Evolutionary conservation across 92 coral and sea anemone genomes (phyloP), one percentile per base, ranked within the genome.

Genomic region (Heliopora coerulea): DNA sequence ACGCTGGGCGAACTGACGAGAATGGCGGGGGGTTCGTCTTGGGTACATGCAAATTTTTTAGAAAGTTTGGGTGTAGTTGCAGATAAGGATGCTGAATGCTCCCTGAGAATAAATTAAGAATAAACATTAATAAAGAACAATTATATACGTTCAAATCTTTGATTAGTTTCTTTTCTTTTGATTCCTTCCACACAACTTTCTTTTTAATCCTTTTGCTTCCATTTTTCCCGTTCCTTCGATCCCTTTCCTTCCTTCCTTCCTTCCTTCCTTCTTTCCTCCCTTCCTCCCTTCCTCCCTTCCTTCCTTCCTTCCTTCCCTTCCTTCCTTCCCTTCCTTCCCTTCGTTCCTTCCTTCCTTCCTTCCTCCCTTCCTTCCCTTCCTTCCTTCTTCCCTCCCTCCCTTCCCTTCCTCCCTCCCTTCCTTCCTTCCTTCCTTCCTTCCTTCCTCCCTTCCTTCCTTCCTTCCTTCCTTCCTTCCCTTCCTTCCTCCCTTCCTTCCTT

Each of bases 1-100:
- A 70, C 62, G 57, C 77, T 70, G 26, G 77, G 77, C 9, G 44
- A 52, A 54, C 77, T 70, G 13, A 70, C 64, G 30, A 70, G 77
- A 41, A 70, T 70, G 23, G 77, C 64, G 0, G 77, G 77, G 11
- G 62, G 62, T 1, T 70, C 26, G 31, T 54, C 64, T 18, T 23
- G 35, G 30, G 30, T 3, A 23, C 61, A 17, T 46, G 52, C 15
- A 3, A 12, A 23, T 46, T 46, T 49, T 25, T 5, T 30, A 11
- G 33, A 19, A 18, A 1, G 25, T 25, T 70, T 70, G 25, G 48
- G 48, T 32, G 49, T 29, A 70, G 32, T 17, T 26, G 32, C 15
- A 4, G 42, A 17, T 33, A 34, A 31, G 23, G 18, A 56, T 54
- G 35, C 0, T 23, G 32, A 35, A 10, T 28, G 77, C 32, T 41